A percentile compares a stretch with the other conserved stretches of the same genome.
These are phyloP conservation scores for Sebastes baramenuke DNA, from an alignment of 2,797 vertebrate species.

Conservation along the genomic window DNA sequence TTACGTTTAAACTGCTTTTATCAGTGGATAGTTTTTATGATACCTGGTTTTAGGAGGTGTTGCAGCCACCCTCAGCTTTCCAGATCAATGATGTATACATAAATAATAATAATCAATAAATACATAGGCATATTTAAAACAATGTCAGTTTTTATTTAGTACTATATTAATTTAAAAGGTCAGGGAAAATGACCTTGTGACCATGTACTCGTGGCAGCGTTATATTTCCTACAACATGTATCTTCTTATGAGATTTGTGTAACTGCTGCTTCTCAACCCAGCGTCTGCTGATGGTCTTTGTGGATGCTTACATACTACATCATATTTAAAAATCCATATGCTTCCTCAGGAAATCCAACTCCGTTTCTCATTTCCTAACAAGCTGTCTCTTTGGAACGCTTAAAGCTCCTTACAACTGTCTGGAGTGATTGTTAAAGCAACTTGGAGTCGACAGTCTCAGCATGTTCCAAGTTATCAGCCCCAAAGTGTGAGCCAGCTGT, in stretches of 20 bases:
- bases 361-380: slow-evolving; percentile 7
- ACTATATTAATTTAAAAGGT: no score
- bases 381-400: slow-evolving; percentile 14
- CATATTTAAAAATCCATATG: slow-evolving; percentile 11
- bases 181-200: no score
- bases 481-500: slow-evolving; percentile 37
- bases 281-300: slow-evolving; percentile 4
- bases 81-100: no score
- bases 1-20: no score
- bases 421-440: not conserved
- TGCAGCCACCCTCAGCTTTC: no score
- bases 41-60: no score
- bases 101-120: no score
- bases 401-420: slow-evolving; percentile 1
- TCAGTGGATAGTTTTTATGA: no score
- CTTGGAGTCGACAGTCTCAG: not conserved
- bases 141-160: not conserved
- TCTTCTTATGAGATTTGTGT: not conserved
- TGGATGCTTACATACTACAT: not conserved
- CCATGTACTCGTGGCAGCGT: not conserved
- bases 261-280: not conserved
- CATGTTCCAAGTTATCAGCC: not conserved
- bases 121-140: no score
- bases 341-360: not conserved
- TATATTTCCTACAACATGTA: not conserved